phyloP scores from a whole-genome alignment of 2,113 vertebrate genomes.

The Leucopsar rothschildi region DNA sequence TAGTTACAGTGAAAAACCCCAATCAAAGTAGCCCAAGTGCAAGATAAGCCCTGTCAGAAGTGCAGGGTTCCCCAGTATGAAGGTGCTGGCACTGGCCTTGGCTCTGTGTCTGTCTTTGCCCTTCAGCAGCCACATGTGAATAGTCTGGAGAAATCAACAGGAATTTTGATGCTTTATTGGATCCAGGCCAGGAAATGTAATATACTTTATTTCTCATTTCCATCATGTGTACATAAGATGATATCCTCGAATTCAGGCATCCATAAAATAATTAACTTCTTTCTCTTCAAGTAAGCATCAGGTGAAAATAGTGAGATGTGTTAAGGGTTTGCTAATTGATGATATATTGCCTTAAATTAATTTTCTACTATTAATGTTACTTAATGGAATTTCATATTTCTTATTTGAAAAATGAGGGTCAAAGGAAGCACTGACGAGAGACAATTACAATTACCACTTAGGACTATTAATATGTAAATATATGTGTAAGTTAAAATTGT shows the following conservation, averaged over 20 bases:
- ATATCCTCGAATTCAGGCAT: not conserved
- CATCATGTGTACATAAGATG: not conserved
- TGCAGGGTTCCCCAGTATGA: not conserved
- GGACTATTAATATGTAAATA: conserved; percentile 49
- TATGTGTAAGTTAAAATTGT: conserved; percentile 35
- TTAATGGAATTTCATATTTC: conserved; percentile 48
- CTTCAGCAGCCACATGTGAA: not conserved
- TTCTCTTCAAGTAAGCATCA: not conserved
- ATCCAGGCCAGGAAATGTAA: not conserved
- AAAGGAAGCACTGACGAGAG: conserved; percentile 32
- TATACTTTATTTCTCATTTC: not conserved
- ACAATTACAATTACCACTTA: conserved; percentile 64
- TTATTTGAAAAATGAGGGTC: conserved; percentile 57
- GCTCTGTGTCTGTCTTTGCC: not conserved
- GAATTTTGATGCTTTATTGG: not conserved
- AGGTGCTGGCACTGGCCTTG: not conserved
- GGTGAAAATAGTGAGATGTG: not conserved
- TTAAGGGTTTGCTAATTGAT: conserved; percentile 25
- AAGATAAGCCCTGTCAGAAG: not conserved
- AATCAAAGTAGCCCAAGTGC: not conserved
- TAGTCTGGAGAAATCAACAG: not conserved
- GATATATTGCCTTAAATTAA: conserved; percentile 50
- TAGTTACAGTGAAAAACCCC: not conserved
- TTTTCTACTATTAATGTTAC: conserved; percentile 31
- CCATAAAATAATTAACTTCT: not conserved